A percentile compares a stretch with the other conserved stretches of the same genome.
These are phyloP conservation scores for Cerceris ruficornis DNA, from an alignment of 2,888 invertebrate species.

Conservation along the genomic window DNA sequence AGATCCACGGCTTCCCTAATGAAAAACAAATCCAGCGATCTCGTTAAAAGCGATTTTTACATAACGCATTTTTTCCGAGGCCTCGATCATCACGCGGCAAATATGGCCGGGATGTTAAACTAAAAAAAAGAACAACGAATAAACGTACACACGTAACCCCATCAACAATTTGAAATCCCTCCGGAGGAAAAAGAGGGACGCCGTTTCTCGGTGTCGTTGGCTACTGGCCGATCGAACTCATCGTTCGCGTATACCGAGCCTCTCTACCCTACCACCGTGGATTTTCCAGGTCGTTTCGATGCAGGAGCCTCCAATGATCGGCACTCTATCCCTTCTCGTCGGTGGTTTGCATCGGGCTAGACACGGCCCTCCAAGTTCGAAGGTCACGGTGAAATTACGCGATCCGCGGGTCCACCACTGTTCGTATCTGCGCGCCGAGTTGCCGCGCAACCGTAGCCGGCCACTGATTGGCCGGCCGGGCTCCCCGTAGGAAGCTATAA, in stretches of 20 bases:
- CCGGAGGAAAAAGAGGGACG: not conserved
- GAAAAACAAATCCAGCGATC: not conserved
- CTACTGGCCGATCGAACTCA: constrained; percentile 38
- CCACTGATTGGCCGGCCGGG: constrained; percentile 27
- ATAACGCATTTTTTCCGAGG: not conserved
- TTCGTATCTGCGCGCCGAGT: constrained; percentile 51
- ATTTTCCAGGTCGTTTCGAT: constrained; percentile 23
- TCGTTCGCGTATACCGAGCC: constrained; percentile 41
- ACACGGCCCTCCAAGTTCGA: constrained; percentile 72
- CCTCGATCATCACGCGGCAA: not conserved
- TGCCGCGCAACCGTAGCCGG: not conserved
- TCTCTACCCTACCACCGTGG: constrained; percentile 57
- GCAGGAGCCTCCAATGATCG: constrained; percentile 58
- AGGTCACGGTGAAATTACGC: constrained; percentile 69
- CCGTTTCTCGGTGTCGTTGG: constrained; percentile 4
- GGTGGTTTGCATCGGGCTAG: constrained; percentile 34
- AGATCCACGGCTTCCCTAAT: not conserved
- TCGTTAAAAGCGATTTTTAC: not conserved
- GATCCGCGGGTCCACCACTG: constrained; percentile 10
- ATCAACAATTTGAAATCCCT: constrained; percentile 13
- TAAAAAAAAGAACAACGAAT: not conserved
- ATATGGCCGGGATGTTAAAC: not conserved
- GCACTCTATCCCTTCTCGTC: constrained; percentile 55
- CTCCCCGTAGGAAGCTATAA: constrained; percentile 48
- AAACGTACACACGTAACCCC: constrained; percentile 2